These are phyloP conservation scores for Eristalis arbustorum DNA, from an alignment of 2,888 invertebrate species.

Conservation along the genomic window DNA sequence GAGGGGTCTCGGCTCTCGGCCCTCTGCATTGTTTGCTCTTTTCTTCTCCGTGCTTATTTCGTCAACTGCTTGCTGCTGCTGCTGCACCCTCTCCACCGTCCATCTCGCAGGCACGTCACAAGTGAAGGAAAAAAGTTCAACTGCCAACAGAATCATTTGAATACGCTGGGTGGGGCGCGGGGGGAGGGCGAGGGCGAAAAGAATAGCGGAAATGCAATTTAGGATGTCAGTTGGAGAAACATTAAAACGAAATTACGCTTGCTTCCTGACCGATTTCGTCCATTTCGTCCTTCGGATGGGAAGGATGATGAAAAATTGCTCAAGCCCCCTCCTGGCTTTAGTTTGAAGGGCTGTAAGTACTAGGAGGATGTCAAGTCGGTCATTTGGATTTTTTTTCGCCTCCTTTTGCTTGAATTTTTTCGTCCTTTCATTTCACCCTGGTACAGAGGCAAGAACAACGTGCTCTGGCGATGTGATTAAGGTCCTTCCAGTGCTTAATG, in stretches of 20 bases:
- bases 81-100: neutral
- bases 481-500: constrained; percentile 11
- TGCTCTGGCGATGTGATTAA: constrained; percentile 15
- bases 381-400: neutral
- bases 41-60: neutral
- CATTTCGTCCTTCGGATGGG: constrained; percentile 23
- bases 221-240: constrained; percentile 67
- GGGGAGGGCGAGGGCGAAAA: too few relatives aligned
- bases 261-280: constrained; percentile 52
- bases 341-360: constrained; percentile 1
- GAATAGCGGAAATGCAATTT: constrained; percentile 66
- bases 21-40: constrained; percentile 16
- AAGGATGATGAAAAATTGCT: constrained; percentile 58
- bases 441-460: neutral
- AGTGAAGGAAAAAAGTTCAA: constrained; percentile 1
- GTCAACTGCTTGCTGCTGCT: constrained; percentile 18
- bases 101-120: neutral
- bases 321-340: neutral
- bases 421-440: neutral
- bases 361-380: neutral
- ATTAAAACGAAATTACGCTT: constrained; percentile 70
- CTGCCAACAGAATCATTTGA: constrained; percentile 57
- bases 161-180: too few relatives aligned
- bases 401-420: neutral
- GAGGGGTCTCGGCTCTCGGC: neutral